Evolutionary conservation across 2,888 invertebrate species (phyloP), one percentile per base, ranked within the genome.

Genomic region (Andrena hattorfiana): DNA sequence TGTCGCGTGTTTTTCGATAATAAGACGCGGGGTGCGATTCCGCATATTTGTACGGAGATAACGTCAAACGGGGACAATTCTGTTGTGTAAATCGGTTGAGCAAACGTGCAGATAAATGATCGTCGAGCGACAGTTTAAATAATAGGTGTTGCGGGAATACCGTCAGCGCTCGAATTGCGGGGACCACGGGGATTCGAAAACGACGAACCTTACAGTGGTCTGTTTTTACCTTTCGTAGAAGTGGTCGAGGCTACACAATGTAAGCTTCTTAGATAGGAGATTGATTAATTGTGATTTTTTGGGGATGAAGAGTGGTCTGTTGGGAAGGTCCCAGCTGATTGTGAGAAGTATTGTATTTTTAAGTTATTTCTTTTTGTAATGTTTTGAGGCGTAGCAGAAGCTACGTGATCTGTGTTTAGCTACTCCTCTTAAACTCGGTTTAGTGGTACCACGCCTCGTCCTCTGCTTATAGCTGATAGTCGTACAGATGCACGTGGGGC

Each of bases 1-100:
- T 30, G 75, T 62, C 63, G 75, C 82, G 54, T 64, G 82, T 82
- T 82, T 81, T 81, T 82, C 81, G 81, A 82, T 82, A 82, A 81
- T 81, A 75, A 82, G 81, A 82, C 75, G 49, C 13, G 35, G 13
- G 23, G 63, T 35, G 30, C 35, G 81, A 70, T 74, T 71, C 69
- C 75, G 23, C 75, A 60, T 82, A 67, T 82, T 81, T 81, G 76
- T 72, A 72, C 77, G 68, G 30, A 13, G 69, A 72, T 67, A 62
- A 56, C 67, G 62, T 20, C 60, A 63, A 51, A 35, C 60, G 49
- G 71, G 59, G 73, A 62, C 81, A 70, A 82, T 74, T 67, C 72
- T 72, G 67, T 63, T 80, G 80, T 81, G 81, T 56, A 80, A 81
- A 79, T 80, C 67, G 30, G 72, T 13, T 49, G 67, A 13, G 72